Base-by-base conservation (phyloP, 2,113 vertebrate species). In the Zosterops pallidus region DNA sequence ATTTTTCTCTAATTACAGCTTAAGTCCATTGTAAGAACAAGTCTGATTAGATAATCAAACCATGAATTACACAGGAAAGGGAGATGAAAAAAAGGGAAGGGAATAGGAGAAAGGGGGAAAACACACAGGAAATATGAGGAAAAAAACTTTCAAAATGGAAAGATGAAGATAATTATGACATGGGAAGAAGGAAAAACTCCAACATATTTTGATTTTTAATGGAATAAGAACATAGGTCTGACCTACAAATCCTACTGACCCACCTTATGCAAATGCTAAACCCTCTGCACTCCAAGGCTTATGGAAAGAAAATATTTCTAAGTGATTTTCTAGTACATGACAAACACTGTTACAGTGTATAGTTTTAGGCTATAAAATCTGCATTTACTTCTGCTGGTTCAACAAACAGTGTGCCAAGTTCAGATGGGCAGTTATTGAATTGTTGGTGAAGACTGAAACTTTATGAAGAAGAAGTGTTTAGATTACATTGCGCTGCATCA, bases 91-190 rank as follows among this genome's bases (percentile, higher is more conserved):
- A 53, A 4, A 37, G 11, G 4, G 18, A 59, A 16, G 4, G 37
- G 14, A 57, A 24, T 5, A 37, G 7, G 23, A 31, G 42, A 68
- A 68, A 65, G 2, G 8, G 9, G 10, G 13, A 75, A 86, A 92
- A 3, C 8, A 74, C 0, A 1, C 7, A 46, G 25, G 28, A 90
- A 90, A 87, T 31, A 68, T 0, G 1, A 56, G 13, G 44, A 6
- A 44, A 84, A 84, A 57, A 47, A 7, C 6, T 44, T 41, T 79
- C 15, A 42, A 55, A 89, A 71, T 49, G 9, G 46, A 70, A 57
- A 69, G 3, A 0, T 39, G 14, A 49, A 33, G 81, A 24, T 39
- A 78, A 60, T 12, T 55, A 60, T 17, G 26, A 75, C 89, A 89
- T 39, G 2, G 11, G 72, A 91, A 84, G 9, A 22, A 59, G 15